Conservation (phyloP, 1,140 invertebrate genomes). For the Bombus turneri region DNA sequence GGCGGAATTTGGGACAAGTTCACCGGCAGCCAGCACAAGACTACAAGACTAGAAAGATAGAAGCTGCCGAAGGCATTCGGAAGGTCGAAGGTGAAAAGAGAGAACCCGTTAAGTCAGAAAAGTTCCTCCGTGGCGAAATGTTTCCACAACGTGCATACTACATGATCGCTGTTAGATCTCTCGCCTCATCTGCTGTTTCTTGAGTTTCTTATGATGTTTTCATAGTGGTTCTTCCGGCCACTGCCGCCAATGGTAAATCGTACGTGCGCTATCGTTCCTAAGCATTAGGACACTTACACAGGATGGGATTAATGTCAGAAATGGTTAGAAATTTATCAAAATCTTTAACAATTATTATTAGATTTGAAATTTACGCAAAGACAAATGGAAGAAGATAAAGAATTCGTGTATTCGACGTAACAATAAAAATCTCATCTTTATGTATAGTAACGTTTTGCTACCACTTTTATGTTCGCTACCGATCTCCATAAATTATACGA, state of each 20-base stretch:
- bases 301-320: too few relatives aligned
- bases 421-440: too few relatives aligned
- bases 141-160: background rate
- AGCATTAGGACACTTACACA: too few relatives aligned
- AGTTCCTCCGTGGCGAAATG: slow-evolving; percentile 18
- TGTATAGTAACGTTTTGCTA: background rate
- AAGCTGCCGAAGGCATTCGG: slow-evolving; percentile 42
- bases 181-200: background rate
- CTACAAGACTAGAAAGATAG: slow-evolving; percentile 26
- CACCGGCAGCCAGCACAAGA: slow-evolving; percentile 12
- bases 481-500: background rate
- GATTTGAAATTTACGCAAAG: too few relatives aligned
- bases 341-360: too few relatives aligned
- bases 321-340: too few relatives aligned
- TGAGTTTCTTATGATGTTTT: too few relatives aligned
- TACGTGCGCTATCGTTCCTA: too few relatives aligned
- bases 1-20: slow-evolving; percentile 61
- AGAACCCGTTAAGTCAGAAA: slow-evolving; percentile 58
- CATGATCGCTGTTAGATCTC: slow-evolving; percentile 12
- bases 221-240: too few relatives aligned
- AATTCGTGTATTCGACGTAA: too few relatives aligned
- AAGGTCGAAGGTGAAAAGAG: slow-evolving; percentile 62
- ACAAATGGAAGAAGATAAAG: too few relatives aligned
- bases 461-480: slow-evolving; percentile 8
- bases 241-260: too few relatives aligned